Evolutionary conservation across 2,113 vertebrate species (phyloP).

Genomic region (Crotalus viridis): DNA sequence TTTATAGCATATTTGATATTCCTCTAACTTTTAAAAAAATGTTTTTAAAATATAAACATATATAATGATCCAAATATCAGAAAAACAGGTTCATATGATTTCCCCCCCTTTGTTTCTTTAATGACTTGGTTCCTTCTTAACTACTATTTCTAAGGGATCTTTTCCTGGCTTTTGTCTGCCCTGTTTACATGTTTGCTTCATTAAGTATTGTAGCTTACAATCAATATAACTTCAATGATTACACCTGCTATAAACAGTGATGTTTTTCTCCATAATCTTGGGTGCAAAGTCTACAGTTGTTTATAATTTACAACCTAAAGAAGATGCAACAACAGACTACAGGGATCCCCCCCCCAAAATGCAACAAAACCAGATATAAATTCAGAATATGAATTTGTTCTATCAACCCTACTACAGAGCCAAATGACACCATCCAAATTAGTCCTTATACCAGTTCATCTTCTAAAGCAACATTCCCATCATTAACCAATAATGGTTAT

Average conservation of each 20-base stretch:
- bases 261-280: not conserved
- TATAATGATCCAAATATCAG: not conserved
- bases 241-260: not conserved
- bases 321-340: not conserved
- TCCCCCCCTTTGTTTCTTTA: not conserved
- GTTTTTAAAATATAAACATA: not conserved
- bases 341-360: not conserved
- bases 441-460: not conserved
- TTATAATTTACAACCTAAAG: not conserved
- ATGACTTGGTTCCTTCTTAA: not conserved
- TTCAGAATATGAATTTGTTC: not conserved
- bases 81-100: not conserved
- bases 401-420: not conserved
- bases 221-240: not conserved
- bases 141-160: not conserved
- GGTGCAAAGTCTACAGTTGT: not conserved
- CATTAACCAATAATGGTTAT: not conserved
- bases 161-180: not conserved
- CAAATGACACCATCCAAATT: not conserved
- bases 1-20: not conserved
- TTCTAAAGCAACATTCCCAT: not conserved
- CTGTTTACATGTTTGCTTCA: not conserved
- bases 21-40: not conserved
- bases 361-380: not conserved
- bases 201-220: not conserved